Evolutionary conservation across 2,888 invertebrate genomes (phyloP).

Genomic region (Chrysomela aeneicollis): DNA sequence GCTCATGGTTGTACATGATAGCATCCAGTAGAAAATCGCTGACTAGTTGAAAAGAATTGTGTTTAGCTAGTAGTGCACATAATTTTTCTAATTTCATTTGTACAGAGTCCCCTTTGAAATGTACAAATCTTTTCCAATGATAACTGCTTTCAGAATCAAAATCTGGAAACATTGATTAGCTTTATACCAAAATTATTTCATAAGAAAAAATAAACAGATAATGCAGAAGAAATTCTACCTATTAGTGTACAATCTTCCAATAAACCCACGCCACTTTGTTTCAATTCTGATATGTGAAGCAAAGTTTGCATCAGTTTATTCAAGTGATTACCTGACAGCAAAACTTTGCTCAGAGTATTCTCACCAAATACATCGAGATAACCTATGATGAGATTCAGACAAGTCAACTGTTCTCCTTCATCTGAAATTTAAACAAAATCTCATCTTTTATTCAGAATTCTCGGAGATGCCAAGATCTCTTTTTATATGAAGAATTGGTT

Average conservation of each 20-base stretch:
- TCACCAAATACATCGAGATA: conserved; percentile 69
- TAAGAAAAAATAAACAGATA: too few species aligned
- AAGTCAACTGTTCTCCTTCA: conserved; percentile 68
- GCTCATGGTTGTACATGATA: conserved; percentile 63
- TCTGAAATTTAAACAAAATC: conserved; percentile 59
- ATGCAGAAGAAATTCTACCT: conserved; percentile 33
- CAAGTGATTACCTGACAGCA: conserved; percentile 66
- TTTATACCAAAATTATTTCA: too few species aligned
- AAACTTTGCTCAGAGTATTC: conserved; percentile 66
- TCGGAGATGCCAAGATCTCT: too few species aligned
- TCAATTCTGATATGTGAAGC: conserved; percentile 65
- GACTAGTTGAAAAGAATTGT: conserved; percentile 66
- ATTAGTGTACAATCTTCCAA: conserved; percentile 62
- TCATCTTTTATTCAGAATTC: too few species aligned
- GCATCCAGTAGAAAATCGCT: conserved; percentile 70
- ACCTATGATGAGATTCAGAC: conserved; percentile 72
- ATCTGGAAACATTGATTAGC: conserved; percentile 6
- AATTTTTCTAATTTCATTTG: conserved; percentile 64
- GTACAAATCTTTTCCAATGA: conserved; percentile 73
- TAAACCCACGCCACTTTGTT: conserved; percentile 62
- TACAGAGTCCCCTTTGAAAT: conserved; percentile 64
- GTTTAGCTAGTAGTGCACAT: conserved; percentile 66
- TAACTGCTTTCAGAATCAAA: conserved; percentile 56
- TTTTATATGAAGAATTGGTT: too few species aligned
- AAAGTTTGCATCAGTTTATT: conserved; percentile 67